These are phyloP conservation scores for Phocides pigmalion DNA, from an alignment of 1,140 invertebrate genomes.

Conservation along the genomic window DNA sequence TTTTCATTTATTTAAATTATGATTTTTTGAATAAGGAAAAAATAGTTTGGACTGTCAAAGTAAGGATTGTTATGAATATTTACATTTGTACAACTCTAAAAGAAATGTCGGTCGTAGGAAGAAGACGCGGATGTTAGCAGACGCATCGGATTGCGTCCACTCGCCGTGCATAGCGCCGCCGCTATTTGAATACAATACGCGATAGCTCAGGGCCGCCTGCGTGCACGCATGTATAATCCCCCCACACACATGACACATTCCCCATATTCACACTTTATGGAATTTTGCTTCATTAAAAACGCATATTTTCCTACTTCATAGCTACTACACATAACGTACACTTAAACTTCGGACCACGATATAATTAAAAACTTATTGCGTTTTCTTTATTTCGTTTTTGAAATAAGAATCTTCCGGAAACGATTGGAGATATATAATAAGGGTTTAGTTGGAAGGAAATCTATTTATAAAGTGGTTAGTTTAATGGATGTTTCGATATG, in stretches of 20 bases:
- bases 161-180: constrained; percentile 34
- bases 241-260: constrained; percentile 66
- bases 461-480: constrained; percentile 22
- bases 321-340: no score
- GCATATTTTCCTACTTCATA: no score
- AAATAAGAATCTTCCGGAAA: no score
- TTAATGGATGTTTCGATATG: constrained; percentile 28
- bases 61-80: no score
- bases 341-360: no score
- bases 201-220: constrained; percentile 71
- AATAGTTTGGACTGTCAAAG: no score
- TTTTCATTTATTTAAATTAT: no score
- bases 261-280: constrained; percentile 39
- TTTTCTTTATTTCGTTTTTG: no score
- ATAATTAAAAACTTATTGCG: no score
- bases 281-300: constrained; percentile 20
- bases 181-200: constrained; percentile 79
- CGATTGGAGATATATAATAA: no score
- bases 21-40: no score
- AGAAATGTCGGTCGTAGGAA: constrained; percentile 10
- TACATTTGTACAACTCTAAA: not conserved
- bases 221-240: constrained; percentile 68
- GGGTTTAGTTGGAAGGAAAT: not conserved
- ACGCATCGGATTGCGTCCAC: constrained; percentile 1
- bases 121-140: constrained; percentile 1